Base-by-base conservation (phyloP, 2,113 vertebrate species). In the Aramus guarauna region DNA sequence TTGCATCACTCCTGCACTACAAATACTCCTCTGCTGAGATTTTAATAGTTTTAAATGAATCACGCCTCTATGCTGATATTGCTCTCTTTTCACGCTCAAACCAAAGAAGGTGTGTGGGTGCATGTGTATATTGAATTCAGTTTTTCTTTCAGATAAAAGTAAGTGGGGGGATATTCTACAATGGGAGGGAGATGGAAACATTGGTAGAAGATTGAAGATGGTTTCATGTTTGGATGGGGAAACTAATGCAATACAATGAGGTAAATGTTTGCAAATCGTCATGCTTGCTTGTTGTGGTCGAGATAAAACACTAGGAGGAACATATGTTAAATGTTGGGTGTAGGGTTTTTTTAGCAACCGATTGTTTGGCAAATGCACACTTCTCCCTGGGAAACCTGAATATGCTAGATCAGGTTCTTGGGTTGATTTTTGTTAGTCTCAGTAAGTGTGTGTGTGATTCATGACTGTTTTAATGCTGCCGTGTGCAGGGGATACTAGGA, bases 41-140 rank as follows among this genome's bases (percentile, higher is more conserved):
- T 75, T 71, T 20, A 60, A 56, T 78, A 69, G 52, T 53, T 89
- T 59, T 67, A 85, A 85, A 48, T 88, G 55, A 84, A 52, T 84
- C 16, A 5, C 41, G 45, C 50, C n/a, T 82, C 17, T 2, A 1
- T 75, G 56, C 64, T 85, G 88, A 64, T 78, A 8, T 4, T 82
- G 69, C 48, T 81, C 2, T 63, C 50, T 80, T 26, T 66, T 77
- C 73, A 67, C 27, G 4, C 52, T 75, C 22, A 85, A 88, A 27
- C 21, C 34, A 56, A 81, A 84, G 39, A 37, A 81, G 41, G 3
- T 59, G 82, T 2, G 27, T 22, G 87, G 5, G 45, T 15, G 74
- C 19, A 16, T 73, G 12, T 63, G 2, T 80, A 2, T 80, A 62
- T 92, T 78, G 67, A 94, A 72, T 67, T 87, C 77, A 76, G 48